These are phyloP conservation scores for Otolemur garnettii DNA, from an alignment of 2,113 vertebrate species.

Conservation along the genomic window DNA sequence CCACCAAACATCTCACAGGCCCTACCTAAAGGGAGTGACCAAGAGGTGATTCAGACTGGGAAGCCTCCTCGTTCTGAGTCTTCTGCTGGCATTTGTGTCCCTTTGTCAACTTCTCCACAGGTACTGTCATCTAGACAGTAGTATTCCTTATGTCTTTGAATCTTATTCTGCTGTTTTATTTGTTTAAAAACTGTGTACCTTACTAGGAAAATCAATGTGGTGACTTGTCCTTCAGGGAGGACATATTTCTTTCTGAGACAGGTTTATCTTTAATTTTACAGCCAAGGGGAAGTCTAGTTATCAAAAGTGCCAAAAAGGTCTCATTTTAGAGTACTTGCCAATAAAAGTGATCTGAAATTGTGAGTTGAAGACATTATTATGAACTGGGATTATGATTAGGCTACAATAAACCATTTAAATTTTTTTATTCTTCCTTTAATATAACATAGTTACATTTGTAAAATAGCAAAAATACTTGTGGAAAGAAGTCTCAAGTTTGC, in stretches of 20 bases:
- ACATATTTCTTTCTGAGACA: neutral
- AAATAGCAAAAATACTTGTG: constrained; percentile 33
- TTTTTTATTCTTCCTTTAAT: neutral
- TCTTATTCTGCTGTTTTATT: neutral
- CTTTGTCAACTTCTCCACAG: constrained; percentile 91
- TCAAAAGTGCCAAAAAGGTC: neutral
- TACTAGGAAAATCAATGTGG: neutral
- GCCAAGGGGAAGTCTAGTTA: neutral
- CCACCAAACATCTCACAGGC: constrained; percentile 89
- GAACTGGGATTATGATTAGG: constrained; percentile 26
- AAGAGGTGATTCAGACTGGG: constrained; percentile 86
- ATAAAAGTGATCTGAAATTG: constrained; percentile 27
- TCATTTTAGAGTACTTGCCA: neutral
- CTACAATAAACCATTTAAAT: neutral
- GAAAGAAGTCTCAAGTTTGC: neutral
- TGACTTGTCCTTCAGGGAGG: neutral
- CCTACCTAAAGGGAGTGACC: constrained; percentile 89
- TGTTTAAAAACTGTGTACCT: neutral
- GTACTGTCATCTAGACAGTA: constrained; percentile 72
- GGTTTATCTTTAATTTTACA: constrained; percentile 36
- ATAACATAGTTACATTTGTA: neutral
- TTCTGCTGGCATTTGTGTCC: constrained; percentile 87
- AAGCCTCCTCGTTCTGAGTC: constrained; percentile 90
- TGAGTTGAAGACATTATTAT: neutral
- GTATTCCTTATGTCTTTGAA: neutral